These are phyloP conservation scores for Latrodectus hesperus DNA, from an alignment of 2,888 invertebrate species.

Conservation along the genomic window DNA sequence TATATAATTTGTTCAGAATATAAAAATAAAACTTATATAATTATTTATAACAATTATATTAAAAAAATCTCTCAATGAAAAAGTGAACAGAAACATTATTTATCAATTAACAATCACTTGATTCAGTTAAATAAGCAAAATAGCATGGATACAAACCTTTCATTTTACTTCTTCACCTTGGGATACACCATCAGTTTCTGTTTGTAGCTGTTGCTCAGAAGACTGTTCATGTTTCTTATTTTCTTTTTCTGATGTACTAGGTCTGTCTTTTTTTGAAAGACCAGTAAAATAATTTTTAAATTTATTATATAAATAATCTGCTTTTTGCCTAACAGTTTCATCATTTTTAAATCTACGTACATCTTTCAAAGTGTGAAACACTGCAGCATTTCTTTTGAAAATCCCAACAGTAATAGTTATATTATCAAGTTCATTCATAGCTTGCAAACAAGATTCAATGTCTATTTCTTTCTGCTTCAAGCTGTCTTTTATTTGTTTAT, in stretches of 20 bases:
- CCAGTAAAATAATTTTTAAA: constrained; percentile 75
- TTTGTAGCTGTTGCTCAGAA: constrained; percentile 14
- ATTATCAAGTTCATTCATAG: constrained; percentile 80
- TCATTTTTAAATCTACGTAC: constrained; percentile 66
- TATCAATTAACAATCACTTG: background rate
- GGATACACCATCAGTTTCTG: constrained; percentile 10
- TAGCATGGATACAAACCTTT: background rate
- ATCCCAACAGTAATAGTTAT: constrained; percentile 83
- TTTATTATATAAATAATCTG: constrained; percentile 80
- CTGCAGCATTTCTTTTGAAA: constrained; percentile 86
- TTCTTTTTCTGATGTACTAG: constrained; percentile 42
- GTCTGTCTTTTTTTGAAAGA: constrained; percentile 24
- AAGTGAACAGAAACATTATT: no score
- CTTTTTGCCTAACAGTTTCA: constrained; percentile 82
- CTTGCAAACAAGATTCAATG: constrained; percentile 82
- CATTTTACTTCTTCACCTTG: constrained; percentile 7
- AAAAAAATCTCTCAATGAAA: no score
- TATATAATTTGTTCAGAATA: no score
- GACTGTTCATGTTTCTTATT: constrained; percentile 48
- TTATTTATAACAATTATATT: no score
- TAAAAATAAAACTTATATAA: no score
- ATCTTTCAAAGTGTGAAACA: constrained; percentile 82
- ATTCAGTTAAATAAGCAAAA: background rate
- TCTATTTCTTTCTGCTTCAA: constrained; percentile 75
- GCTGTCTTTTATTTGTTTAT: constrained; percentile 45